A percentile compares a stretch with the other conserved stretches of the same genome.
Evolutionary conservation across 2,888 invertebrate species (phyloP).

Genomic region (Stenchaetothrips biformis): DNA sequence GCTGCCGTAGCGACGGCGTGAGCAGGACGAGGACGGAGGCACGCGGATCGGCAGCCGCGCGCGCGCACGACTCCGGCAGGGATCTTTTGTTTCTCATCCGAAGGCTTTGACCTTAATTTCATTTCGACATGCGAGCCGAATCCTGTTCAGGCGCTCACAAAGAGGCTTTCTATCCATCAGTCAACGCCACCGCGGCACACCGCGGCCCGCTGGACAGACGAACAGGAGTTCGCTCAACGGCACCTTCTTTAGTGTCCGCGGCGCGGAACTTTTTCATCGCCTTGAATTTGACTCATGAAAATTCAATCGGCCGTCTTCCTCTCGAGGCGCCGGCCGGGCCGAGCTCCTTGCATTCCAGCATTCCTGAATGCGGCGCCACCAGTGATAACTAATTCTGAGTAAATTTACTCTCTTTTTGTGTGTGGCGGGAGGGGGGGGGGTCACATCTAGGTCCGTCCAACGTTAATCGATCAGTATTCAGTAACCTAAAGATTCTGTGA

Average conservation of each 20-base stretch:
- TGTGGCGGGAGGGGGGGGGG: background rate
- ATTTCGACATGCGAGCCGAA: constrained; percentile 6
- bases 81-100: background rate
- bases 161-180: background rate
- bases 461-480: background rate
- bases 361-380: background rate
- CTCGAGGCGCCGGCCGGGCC: background rate
- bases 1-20: too few relatives aligned
- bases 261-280: too few relatives aligned
- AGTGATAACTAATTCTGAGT: background rate
- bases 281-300: too few relatives aligned
- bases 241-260: background rate
- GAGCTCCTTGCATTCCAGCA: background rate
- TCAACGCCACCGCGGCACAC: background rate
- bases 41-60: too few relatives aligned
- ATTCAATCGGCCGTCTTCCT: background rate
- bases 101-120: constrained; percentile 11
- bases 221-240: too few relatives aligned
- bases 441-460: too few relatives aligned
- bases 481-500: background rate
- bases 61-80: background rate
- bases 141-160: background rate
- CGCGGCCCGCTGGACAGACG: background rate
- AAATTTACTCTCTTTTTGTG: background rate
- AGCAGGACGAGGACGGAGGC: too few relatives aligned